Percentiles rank a stretch among this genome's conserved stretches.
Conservation (phyloP, 2,888 invertebrate genomes). For the Belgica antarctica region DNA sequence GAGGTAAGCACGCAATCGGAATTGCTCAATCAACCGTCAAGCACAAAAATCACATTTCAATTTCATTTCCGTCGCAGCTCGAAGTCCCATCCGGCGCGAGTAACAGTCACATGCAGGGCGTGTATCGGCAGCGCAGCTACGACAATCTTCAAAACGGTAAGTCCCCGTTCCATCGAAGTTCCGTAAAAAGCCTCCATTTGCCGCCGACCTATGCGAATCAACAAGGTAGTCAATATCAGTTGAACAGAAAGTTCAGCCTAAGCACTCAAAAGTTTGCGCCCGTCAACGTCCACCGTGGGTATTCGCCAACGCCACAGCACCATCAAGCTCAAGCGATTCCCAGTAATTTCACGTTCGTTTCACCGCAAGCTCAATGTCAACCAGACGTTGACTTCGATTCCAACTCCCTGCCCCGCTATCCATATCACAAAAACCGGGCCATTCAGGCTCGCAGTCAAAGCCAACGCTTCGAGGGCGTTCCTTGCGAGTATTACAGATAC, state of each 20-base stretch:
- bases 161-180: slow-evolving; percentile 51
- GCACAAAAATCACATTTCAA: background rate
- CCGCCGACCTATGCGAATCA: slow-evolving; percentile 34
- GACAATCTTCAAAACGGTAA: slow-evolving; percentile 57
- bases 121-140: slow-evolving; percentile 54
- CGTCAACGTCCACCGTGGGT: slow-evolving; percentile 46
- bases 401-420: slow-evolving; percentile 51
- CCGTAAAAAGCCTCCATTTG: slow-evolving; percentile 34
- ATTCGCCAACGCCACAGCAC: slow-evolving; percentile 52
- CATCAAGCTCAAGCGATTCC: slow-evolving; percentile 49
- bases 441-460: slow-evolving; percentile 49
- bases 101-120: slow-evolving; percentile 49
- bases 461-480: background rate
- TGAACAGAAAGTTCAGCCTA: slow-evolving; percentile 24
- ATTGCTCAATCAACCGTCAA: no score
- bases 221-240: background rate
- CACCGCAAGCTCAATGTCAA: slow-evolving; percentile 51
- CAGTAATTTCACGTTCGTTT: slow-evolving; percentile 54
- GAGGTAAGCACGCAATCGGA: slow-evolving; percentile 50
- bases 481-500: slow-evolving; percentile 33
- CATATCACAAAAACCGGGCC: slow-evolving; percentile 53
- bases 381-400: slow-evolving; percentile 45
- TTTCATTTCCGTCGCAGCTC: slow-evolving; percentile 48
- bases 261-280: background rate
- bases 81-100: slow-evolving; percentile 48